Evolutionary conservation across 1,140 invertebrate species (phyloP).

Genomic region (Holotrichia oblita): DNA sequence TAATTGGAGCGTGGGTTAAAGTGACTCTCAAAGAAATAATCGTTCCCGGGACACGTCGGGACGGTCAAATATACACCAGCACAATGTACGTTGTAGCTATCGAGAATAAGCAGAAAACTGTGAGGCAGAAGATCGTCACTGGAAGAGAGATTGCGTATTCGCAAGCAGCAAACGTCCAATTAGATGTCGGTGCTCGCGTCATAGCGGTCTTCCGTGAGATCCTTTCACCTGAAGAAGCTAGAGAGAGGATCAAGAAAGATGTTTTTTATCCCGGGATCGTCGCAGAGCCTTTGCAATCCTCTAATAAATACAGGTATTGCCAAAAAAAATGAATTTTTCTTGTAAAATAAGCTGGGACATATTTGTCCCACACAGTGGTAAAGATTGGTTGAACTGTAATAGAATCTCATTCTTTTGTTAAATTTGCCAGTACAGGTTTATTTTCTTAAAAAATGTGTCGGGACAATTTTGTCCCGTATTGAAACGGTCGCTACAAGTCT

Average conservation of each 20-base stretch:
- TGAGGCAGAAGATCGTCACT: slow-evolving; percentile 59
- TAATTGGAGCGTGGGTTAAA: slow-evolving; percentile 60
- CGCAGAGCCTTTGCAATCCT: slow-evolving; percentile 84
- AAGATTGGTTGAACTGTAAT: too few species aligned
- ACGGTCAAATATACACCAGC: slow-evolving; percentile 51
- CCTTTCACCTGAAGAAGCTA: slow-evolving; percentile 51
- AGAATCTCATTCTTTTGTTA: too few species aligned
- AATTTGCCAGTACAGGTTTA: too few species aligned
- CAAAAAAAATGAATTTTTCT: neutral
- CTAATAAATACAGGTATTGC: slow-evolving; percentile 65
- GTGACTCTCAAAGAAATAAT: slow-evolving; percentile 53
- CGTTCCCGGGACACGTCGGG: slow-evolving; percentile 50
- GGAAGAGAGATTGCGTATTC: slow-evolving; percentile 75
- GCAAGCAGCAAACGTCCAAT: slow-evolving; percentile 65
- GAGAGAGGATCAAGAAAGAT: slow-evolving; percentile 54
- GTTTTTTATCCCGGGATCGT: slow-evolving; percentile 87
- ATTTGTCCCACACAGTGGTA: too few species aligned
- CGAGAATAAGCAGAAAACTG: slow-evolving; percentile 63
- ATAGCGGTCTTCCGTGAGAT: slow-evolving; percentile 84
- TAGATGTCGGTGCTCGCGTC: slow-evolving; percentile 79
- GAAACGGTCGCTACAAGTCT: too few species aligned
- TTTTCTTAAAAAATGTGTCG: too few species aligned
- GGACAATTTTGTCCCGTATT: too few species aligned
- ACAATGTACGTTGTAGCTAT: slow-evolving; percentile 63
- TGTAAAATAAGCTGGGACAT: neutral